Evolutionary conservation across 2,888 invertebrate genomes (phyloP).

Genomic region (Drosophila conformis): DNA sequence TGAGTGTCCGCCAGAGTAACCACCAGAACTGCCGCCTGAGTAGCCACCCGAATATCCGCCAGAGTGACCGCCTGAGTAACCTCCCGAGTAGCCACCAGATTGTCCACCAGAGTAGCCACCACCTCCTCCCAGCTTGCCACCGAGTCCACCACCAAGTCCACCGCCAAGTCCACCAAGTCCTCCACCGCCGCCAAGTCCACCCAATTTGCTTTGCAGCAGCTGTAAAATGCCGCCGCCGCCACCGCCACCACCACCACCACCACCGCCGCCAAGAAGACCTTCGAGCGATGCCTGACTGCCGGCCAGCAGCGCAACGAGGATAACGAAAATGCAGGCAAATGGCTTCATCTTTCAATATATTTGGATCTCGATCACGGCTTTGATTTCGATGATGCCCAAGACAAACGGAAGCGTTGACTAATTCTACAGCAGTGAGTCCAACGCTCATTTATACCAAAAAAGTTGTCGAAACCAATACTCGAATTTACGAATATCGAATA

Average conservation of each 20-base stretch:
- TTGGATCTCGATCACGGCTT: constrained; percentile 14
- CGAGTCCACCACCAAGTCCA: background rate
- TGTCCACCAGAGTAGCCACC: constrained; percentile 42
- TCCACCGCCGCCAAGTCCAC: constrained; percentile 56
- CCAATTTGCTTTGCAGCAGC: constrained; percentile 64
- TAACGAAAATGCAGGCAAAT: constrained; percentile 71
- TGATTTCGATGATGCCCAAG: constrained; percentile 53
- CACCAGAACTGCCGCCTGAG: constrained; percentile 47
- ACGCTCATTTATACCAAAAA: constrained; percentile 74
- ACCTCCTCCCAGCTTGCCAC: constrained; percentile 1
- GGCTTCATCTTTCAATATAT: constrained; percentile 66
- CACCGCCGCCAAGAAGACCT: constrained; percentile 64
- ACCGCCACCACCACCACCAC: constrained; percentile 46
- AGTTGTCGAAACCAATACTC: constrained; percentile 30
- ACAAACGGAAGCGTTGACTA: constrained; percentile 74
- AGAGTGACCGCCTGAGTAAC: background rate
- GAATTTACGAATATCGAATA: constrained; percentile 21
- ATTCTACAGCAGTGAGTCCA: constrained; percentile 43
- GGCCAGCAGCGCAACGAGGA: constrained; percentile 70
- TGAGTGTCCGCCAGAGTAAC: constrained; percentile 31
- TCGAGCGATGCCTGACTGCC: constrained; percentile 69
- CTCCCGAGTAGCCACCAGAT: background rate
- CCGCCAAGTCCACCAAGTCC: constrained; percentile 39
- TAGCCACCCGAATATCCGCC: constrained; percentile 47
- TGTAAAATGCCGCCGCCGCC: constrained; percentile 57